Evolutionary conservation across 2,888 invertebrate genomes (phyloP).

Genomic region (Octonoba sinensis): DNA sequence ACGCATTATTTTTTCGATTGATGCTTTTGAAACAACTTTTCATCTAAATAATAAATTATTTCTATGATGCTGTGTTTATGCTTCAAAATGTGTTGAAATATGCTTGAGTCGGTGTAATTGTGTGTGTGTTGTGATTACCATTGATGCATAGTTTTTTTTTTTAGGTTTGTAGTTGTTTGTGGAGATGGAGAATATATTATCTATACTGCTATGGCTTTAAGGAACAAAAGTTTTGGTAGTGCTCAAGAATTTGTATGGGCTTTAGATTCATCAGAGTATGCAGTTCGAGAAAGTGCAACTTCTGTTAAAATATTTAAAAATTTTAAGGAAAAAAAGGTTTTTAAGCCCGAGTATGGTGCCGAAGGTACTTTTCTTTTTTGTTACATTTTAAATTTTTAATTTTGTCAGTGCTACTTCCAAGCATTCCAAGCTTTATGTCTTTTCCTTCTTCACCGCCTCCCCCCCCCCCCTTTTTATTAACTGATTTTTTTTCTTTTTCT

Average conservation of each 20-base stretch:
- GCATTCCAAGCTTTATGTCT: too few relatives aligned
- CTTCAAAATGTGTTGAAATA: too few relatives aligned
- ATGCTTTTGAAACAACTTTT: too few relatives aligned
- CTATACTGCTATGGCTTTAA: slow-evolving; percentile 98
- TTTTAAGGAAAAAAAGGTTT: slow-evolving; percentile 95
- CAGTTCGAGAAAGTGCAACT: slow-evolving; percentile 85
- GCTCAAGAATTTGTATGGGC: slow-evolving; percentile 99
- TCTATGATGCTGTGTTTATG: too few relatives aligned
- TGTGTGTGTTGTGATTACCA: too few relatives aligned
- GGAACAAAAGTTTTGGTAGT: slow-evolving; percentile 98
- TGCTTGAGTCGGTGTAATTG: too few relatives aligned
- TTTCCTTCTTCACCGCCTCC: too few relatives aligned
- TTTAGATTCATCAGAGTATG: slow-evolving; percentile 89
- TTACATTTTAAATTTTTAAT: slow-evolving; percentile 1
- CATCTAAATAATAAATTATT: too few relatives aligned
- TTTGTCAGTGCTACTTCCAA: too few relatives aligned
- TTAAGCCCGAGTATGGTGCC: slow-evolving; percentile 96
- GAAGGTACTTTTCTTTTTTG: slow-evolving; percentile 78
- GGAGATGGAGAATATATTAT: slow-evolving; percentile 99
- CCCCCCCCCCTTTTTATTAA: too few relatives aligned
- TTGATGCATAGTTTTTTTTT: background rate
- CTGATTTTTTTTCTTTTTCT: too few relatives aligned
- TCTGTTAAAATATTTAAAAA: slow-evolving; percentile 96
- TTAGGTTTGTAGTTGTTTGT: slow-evolving; percentile 89
- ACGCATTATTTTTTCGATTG: too few relatives aligned